Conservation (phyloP, 2,888 invertebrate genomes). For the Rotaria socialis region DNA sequence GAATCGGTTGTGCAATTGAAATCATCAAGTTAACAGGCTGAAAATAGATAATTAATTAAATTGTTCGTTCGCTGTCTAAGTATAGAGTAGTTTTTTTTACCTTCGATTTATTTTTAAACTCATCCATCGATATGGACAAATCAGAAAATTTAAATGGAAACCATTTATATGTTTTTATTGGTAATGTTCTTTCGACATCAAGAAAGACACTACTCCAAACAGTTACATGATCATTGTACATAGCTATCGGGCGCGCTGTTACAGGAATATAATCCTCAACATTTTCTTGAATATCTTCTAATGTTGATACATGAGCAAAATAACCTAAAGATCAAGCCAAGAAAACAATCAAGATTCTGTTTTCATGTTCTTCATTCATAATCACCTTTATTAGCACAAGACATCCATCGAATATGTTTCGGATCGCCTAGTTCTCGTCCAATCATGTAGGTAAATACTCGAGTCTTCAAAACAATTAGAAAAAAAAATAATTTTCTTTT, state of each 20-base stretch:
- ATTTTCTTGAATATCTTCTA: constrained; percentile 94
- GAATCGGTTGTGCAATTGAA: constrained; percentile 23
- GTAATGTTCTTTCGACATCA: constrained; percentile 61
- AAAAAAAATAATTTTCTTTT: neutral
- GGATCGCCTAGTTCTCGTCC: constrained; percentile 84
- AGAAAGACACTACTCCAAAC: constrained; percentile 90
- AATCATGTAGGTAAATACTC: constrained; percentile 95
- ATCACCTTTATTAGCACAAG: constrained; percentile 88
- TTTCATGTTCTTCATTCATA: neutral
- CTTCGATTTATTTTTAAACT: constrained; percentile 18
- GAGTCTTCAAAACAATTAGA: constrained; percentile 49
- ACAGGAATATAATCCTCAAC: constrained; percentile 91
- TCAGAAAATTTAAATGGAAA: constrained; percentile 23
- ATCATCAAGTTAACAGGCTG: constrained; percentile 4
- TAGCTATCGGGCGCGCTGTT: constrained; percentile 86
- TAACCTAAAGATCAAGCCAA: neutral
- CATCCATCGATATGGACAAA: neutral
- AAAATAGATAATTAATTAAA: too few species aligned
- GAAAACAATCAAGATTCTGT: too few species aligned
- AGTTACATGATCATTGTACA: constrained; percentile 77
- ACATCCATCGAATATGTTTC: constrained; percentile 92
- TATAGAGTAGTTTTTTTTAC: neutral
- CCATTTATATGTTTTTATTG: constrained; percentile 33
- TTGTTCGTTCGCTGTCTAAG: too few species aligned
- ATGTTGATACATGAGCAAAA: constrained; percentile 84